Conservation (phyloP, 2,797 vertebrate species). For the Danio aesculapii region DNA sequence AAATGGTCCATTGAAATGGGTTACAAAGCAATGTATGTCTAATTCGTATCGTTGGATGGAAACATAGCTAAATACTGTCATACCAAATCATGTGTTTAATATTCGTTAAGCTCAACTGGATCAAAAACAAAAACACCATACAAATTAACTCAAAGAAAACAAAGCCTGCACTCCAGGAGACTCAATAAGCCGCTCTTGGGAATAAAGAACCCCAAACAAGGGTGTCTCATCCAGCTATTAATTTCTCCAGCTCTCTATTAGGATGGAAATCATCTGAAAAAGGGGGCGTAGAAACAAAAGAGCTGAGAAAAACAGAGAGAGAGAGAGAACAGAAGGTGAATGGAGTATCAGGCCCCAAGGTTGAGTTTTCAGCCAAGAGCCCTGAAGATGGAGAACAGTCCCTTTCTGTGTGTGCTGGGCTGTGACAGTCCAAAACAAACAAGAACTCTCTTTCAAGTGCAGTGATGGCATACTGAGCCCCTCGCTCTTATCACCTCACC, state of each 20-base stretch:
- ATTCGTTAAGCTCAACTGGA: slow-evolving; percentile 11
- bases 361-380: slow-evolving; percentile 16
- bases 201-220: slow-evolving; percentile 29
- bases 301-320: neutral
- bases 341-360: slow-evolving; percentile 12
- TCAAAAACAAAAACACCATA: neutral
- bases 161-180: neutral
- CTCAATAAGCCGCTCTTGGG: neutral
- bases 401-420: slow-evolving; percentile 59
- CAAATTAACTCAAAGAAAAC: slow-evolving; percentile 18
- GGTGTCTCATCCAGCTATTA: neutral
- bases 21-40: neutral
- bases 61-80: neutral
- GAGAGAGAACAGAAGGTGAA: slow-evolving; percentile 18
- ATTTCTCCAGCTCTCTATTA: neutral
- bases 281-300: neutral
- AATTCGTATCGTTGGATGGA: neutral
- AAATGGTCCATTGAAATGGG: too few species aligned
- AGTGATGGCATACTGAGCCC: slow-evolving; percentile 55
- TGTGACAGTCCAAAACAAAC: slow-evolving; percentile 62
- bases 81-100: neutral
- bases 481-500: slow-evolving; percentile 13
- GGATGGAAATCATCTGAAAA: slow-evolving; percentile 5
- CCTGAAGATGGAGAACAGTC: slow-evolving; percentile 56
- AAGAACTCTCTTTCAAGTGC: slow-evolving; percentile 59